phyloP scores from a whole-genome alignment of 2,113 vertebrate species.

The Ceyx margarethae region DNA sequence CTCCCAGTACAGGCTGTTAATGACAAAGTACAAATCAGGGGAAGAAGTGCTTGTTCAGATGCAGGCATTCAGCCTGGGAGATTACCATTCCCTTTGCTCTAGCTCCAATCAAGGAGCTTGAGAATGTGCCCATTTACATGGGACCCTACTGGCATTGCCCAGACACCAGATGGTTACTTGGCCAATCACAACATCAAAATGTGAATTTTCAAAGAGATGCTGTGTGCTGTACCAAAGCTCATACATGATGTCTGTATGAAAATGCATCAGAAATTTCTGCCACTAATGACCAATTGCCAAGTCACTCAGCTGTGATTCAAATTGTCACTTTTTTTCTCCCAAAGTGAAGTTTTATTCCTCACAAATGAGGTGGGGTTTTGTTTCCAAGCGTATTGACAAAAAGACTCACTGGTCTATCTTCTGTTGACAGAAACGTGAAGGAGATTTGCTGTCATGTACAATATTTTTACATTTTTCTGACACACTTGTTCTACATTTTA shows the following conservation, averaged over 20 bases:
- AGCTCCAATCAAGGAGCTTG: slow-evolving; percentile 23
- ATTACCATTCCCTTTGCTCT: slow-evolving; percentile 23
- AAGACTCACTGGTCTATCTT: not conserved
- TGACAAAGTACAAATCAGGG: slow-evolving; percentile 27
- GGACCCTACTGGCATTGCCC: not conserved
- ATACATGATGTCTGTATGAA: not conserved
- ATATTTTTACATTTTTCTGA: not conserved
- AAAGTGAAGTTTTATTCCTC: not conserved
- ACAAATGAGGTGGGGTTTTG: not conserved
- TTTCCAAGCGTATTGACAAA: not conserved
- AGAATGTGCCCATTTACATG: slow-evolving; percentile 31
- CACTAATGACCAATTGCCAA: not conserved
- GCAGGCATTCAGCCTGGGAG: slow-evolving; percentile 20
- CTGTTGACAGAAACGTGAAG: not conserved
- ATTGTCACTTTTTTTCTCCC: not conserved
- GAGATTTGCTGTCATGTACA: not conserved
- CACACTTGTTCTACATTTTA: not conserved
- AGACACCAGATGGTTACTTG: slow-evolving; percentile 17
- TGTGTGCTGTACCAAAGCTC: not conserved
- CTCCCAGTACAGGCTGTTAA: not conserved
- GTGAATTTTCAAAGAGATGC: slow-evolving; percentile 7
- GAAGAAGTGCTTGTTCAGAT: slow-evolving; percentile 29
- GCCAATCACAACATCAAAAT: slow-evolving; percentile 14
- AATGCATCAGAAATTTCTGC: not conserved
- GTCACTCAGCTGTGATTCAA: not conserved